Percentiles rank a stretch among this genome's conserved stretches.
Conservation (phyloP, 2,888 invertebrate species). For the Candidula unifasciata region DNA sequence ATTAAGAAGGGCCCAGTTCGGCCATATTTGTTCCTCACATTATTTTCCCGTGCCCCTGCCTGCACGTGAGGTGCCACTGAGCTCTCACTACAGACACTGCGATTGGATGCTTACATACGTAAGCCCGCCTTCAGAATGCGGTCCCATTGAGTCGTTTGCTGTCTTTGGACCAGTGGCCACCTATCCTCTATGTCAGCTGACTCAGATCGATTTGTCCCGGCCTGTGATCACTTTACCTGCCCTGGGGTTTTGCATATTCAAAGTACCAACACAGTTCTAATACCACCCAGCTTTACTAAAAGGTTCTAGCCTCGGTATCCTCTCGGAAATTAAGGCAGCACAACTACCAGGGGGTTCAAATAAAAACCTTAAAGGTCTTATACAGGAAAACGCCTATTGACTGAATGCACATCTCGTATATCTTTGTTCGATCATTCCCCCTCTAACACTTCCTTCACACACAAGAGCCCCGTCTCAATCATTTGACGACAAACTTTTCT, state of each 20-base stretch:
- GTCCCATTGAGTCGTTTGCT: neutral
- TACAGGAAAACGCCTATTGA: too few species aligned
- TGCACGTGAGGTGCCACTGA: neutral
- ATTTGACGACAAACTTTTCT: too few species aligned
- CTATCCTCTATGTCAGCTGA: neutral
- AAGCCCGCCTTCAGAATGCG: conserved; percentile 29
- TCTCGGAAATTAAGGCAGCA: too few species aligned
- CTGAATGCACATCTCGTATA: too few species aligned
- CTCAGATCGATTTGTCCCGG: neutral
- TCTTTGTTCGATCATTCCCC: too few species aligned
- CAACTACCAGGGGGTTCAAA: too few species aligned
- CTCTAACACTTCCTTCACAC: too few species aligned
- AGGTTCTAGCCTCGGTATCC: too few species aligned
- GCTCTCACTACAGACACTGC: neutral
- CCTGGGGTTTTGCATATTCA: neutral
- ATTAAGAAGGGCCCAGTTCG: neutral
- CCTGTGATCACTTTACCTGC: neutral
- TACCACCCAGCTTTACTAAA: too few species aligned
- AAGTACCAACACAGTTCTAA: too few species aligned
- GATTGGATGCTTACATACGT: conserved; percentile 21
- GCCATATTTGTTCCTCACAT: conserved; percentile 25
- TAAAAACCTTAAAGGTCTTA: too few species aligned
- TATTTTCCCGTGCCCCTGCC: neutral
- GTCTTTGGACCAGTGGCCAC: conserved; percentile 2
- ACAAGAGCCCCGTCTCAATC: too few species aligned